A percentile compares a stretch with the other conserved stretches of the same genome.
phyloP scores from a whole-genome alignment of 1,140 invertebrate genomes.

The Luehdorfia chinensis region DNA sequence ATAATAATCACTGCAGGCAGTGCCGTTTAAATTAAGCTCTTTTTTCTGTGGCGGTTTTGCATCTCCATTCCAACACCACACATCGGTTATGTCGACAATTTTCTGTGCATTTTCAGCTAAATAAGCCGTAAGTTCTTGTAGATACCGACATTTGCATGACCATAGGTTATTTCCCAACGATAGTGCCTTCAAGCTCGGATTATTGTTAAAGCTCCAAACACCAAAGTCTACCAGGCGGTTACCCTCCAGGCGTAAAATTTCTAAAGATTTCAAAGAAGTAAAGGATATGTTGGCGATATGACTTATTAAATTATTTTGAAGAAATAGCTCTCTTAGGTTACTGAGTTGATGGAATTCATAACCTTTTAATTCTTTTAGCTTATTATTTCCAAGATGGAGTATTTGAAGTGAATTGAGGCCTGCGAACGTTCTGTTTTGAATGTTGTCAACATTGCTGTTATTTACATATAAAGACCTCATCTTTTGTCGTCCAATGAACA shows the following conservation, averaged over 20 bases:
- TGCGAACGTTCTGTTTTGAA: conserved; percentile 95
- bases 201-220: conserved; percentile 88
- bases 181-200: conserved; percentile 83
- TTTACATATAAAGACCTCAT: conserved; percentile 92
- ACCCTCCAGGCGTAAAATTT: conserved; percentile 89
- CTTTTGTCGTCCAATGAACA: conserved; percentile 94
- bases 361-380: conserved; percentile 87
- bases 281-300: conserved; percentile 90
- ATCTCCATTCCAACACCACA: conserved; percentile 89
- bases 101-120: conserved; percentile 88
- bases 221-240: conserved; percentile 89
- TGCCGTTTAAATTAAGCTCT: conserved; percentile 88
- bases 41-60: conserved; percentile 83
- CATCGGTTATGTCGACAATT: conserved; percentile 85
- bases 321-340: conserved; percentile 88
- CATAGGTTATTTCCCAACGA: conserved; percentile 89
- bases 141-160: conserved; percentile 93
- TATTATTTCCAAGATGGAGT: conserved; percentile 92
- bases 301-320: conserved; percentile 91
- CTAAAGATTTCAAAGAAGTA: conserved; percentile 85
- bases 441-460: conserved; percentile 88
- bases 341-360: conserved; percentile 93
- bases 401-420: conserved; percentile 88
- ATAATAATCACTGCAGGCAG: conserved; percentile 89
- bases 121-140: conserved; percentile 91